Base-by-base conservation (phyloP, 2,888 invertebrate species). In the Trilocha varians region DNA sequence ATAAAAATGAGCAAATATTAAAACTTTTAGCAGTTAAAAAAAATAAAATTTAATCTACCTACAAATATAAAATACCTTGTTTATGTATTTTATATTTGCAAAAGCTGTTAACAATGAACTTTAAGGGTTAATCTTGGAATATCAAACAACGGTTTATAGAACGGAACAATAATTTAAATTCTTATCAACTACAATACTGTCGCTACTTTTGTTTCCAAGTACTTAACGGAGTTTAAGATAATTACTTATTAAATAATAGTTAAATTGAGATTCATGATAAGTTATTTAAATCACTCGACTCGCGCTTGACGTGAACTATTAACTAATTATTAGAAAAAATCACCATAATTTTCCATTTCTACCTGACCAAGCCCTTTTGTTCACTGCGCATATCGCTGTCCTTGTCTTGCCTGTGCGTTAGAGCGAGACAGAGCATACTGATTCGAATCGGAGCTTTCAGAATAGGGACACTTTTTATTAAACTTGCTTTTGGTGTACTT, bases 331-430 rank as follows among this genome's bases (percentile, higher is more conserved):
- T 25, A 9, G 11, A 25, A 25, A 25, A 25, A n/a, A n/a, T n/a
- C n/a, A n/a, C 11, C 25, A 25, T 25, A 25, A 2, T 25, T 25
- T 25, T 17, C 13, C 14, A 53, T 64, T 57, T 60, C 62, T 59
- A 57, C 59, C 52, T 57, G 54, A 57, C 58, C 59, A 59, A 53
- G 53, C 56, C 64, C 66, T 66, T 63, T 65, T 66, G 66, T 62
- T 57, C 57, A 52, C 50, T 57, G 52, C 48, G 52, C 45, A 40
- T 59, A 56, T 57, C 43, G 50, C 54, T 49, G 39, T 64, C 47
- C 55, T 59, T 53, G 18, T 53, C 62, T 49, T 16, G 3, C 17
- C 6, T n/a, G 11, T n/a, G 51, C 42, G 50, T 14, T 39, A 38
- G 44, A 49, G 54, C 61, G 50, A 50, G 59, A 53, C 54, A 59